Conservation (phyloP, 2,888 invertebrate genomes). For the Xylota sylvarum region DNA sequence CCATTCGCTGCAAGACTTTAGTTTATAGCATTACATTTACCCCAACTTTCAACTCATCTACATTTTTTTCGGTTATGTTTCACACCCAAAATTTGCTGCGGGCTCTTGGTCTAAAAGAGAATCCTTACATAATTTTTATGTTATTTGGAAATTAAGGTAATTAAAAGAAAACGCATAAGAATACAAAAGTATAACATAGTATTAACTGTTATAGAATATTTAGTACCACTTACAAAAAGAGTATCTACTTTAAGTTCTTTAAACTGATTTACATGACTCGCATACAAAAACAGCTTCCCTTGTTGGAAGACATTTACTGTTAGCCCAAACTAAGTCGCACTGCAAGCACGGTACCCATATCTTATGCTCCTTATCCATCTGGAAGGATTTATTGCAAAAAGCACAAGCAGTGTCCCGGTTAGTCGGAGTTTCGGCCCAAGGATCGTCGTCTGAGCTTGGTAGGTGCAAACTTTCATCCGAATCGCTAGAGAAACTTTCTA, state of each 20-base stretch:
- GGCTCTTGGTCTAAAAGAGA: too few relatives aligned
- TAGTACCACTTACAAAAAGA: too few relatives aligned
- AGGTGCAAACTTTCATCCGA: conserved; percentile 49
- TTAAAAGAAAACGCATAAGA: too few relatives aligned
- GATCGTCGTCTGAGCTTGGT: conserved; percentile 46
- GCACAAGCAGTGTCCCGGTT: conserved; percentile 22
- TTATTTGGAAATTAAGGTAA: too few relatives aligned
- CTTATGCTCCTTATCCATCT: conserved; percentile 34
- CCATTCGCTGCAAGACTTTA: too few relatives aligned
- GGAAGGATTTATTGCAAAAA: conserved; percentile 43
- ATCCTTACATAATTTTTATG: too few relatives aligned
- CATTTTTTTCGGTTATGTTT: too few relatives aligned
- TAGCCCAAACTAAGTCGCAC: conserved; percentile 26
- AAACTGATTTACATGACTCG: conserved; percentile 22
- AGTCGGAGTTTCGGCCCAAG: conserved; percentile 31
- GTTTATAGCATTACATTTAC: too few relatives aligned
- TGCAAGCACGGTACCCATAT: conserved; percentile 39
- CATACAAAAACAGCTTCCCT: conserved; percentile 44
- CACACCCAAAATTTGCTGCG: too few relatives aligned
- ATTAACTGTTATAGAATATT: too few relatives aligned
- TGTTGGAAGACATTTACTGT: conserved; percentile 46
- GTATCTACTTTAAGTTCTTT: neutral
- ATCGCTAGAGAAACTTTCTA: conserved; percentile 19
- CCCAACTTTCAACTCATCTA: too few relatives aligned
- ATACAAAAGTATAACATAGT: too few relatives aligned